Percentiles rank a stretch among this genome's conserved stretches.
Evolutionary conservation across 2,888 invertebrate species (phyloP).

Genomic region (Cordilura impudica): DNA sequence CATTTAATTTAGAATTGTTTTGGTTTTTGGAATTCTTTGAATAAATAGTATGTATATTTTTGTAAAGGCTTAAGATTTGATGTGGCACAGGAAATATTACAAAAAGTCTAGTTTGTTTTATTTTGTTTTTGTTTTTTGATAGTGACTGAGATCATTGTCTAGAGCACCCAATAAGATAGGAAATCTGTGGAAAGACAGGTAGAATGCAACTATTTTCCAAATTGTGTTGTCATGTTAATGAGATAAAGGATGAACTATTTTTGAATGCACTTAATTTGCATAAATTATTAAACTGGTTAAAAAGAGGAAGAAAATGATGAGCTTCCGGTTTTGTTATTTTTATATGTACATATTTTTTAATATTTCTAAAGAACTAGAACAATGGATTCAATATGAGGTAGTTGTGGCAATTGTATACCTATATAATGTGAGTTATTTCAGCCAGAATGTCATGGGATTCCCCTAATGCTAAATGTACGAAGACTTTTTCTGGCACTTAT

Average conservation of each 20-base stretch:
- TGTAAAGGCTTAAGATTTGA: conserved; percentile 7
- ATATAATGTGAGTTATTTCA: too few relatives aligned
- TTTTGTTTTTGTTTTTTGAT: background rate
- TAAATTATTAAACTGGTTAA: background rate
- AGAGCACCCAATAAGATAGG: background rate
- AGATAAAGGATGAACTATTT: background rate
- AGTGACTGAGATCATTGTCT: too few relatives aligned
- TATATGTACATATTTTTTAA: too few relatives aligned
- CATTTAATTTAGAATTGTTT: conserved; percentile 14
- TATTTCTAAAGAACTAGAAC: too few relatives aligned
- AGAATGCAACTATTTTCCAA: background rate
- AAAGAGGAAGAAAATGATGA: background rate
- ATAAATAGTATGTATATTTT: conserved; percentile 63
- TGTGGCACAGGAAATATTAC: background rate
- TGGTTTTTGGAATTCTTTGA: conserved; percentile 64
- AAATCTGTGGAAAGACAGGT: conserved; percentile 1
- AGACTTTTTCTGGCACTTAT: too few relatives aligned
- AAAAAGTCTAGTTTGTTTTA: background rate
- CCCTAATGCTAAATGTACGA: too few relatives aligned
- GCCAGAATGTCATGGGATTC: too few relatives aligned
- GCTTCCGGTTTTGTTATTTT: conserved; percentile 14
- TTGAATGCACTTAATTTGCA: conserved; percentile 8
- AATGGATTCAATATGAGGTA: too few relatives aligned
- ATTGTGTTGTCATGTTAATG: conserved; percentile 23
- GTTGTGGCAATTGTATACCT: too few relatives aligned